These are phyloP conservation scores for Pantherophis vulpinus DNA, from an alignment of 2,797 vertebrate genomes.

Conservation along the genomic window DNA sequence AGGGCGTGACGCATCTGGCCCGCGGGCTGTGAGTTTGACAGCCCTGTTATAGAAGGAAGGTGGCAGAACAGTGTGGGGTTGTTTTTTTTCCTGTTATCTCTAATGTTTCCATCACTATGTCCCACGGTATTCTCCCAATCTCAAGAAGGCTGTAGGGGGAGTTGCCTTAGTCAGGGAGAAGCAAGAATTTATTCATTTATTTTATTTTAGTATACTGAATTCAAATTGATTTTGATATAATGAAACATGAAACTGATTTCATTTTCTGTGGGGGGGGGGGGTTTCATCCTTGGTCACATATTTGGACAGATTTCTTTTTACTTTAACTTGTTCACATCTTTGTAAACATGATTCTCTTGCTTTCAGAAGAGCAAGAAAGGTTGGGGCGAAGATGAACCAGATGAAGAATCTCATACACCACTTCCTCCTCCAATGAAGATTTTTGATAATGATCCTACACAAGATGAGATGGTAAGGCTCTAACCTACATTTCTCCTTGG, in stretches of 20 bases:
- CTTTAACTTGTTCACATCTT: background rate
- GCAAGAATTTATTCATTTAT: background rate
- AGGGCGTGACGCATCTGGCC: too few relatives aligned
- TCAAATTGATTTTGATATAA: background rate
- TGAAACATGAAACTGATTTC: too few relatives aligned
- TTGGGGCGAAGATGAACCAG: constrained; percentile 95
- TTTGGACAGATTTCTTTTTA: background rate
- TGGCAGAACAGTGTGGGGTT: background rate
- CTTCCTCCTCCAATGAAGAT: constrained; percentile 98
- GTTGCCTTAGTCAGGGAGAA: background rate
- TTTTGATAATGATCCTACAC: constrained; percentile 91
- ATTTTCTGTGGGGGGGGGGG: background rate
- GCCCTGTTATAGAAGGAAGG: background rate
- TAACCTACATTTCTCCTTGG: constrained; percentile 7
- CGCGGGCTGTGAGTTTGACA: too few relatives aligned
- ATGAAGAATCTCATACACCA: constrained; percentile 92
- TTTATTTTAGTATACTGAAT: background rate
- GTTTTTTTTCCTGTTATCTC: background rate
- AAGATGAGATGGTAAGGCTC: constrained; percentile 90
- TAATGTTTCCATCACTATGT: background rate
- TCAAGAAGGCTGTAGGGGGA: background rate
- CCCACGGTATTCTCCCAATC: background rate
- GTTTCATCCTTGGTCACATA: background rate
- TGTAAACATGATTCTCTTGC: constrained; percentile 63
- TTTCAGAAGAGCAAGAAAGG: constrained; percentile 86